These are phyloP conservation scores for Bursaphelenchus mucronatus DNA, from an alignment of 1,140 invertebrate genomes.

Conservation along the genomic window DNA sequence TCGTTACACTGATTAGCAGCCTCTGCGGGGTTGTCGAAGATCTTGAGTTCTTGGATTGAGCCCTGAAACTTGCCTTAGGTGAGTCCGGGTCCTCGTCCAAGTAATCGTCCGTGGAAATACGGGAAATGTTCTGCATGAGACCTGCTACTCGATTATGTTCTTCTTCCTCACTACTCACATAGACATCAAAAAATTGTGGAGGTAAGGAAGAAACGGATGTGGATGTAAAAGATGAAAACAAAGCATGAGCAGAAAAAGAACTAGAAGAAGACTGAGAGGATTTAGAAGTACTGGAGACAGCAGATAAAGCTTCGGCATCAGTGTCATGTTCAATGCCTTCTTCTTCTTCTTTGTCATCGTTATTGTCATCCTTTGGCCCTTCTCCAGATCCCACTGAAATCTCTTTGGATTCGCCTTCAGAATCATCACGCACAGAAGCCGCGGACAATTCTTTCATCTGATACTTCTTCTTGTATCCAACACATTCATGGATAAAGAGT, in stretches of 20 bases:
- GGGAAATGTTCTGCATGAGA: constrained; percentile 12
- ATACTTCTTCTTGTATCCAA: too few species aligned
- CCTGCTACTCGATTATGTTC: constrained; percentile 8
- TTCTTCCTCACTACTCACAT: constrained; percentile 2
- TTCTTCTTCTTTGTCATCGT: not conserved
- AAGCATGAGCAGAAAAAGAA: too few species aligned
- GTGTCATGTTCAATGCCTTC: not conserved
- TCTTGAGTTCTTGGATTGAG: constrained; percentile 72
- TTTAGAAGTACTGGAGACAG: too few species aligned
- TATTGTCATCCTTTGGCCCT: not conserved
- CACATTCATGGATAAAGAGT: too few species aligned
- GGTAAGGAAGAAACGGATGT: too few species aligned
- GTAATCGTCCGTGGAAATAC: constrained; percentile 1
- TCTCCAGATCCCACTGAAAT: not conserved
- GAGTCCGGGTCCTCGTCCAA: constrained; percentile 4
- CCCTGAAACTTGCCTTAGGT: constrained; percentile 66
- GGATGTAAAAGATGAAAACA: too few species aligned
- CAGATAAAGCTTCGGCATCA: not conserved
- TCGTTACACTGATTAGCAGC: constrained; percentile 70
- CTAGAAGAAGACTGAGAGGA: too few species aligned
- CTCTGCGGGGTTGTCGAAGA: constrained; percentile 69
- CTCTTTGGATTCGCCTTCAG: too few species aligned
- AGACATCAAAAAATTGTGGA: not conserved
- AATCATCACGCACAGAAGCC: not conserved
- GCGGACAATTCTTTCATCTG: not conserved